Evolutionary conservation across 2,797 vertebrate genomes (phyloP), one percentile per base, ranked within the genome.

Genomic region (Acrossocheilus wenchowensis): DNA sequence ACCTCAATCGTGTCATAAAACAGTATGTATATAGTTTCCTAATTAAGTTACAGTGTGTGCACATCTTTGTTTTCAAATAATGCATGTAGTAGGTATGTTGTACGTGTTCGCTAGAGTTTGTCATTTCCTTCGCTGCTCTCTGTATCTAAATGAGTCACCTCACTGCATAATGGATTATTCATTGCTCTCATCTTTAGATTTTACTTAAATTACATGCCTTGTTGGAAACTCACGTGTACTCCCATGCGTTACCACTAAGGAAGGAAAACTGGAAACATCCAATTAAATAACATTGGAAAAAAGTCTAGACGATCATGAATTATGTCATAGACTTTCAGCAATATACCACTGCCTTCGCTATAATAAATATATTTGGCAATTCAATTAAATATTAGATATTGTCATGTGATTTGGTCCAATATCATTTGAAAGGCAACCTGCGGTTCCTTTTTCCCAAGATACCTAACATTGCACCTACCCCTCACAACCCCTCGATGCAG

Each of bases 91-190:
- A 57, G 1, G 17, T 21, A 45, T 45, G 23, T 30, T 48, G 7
- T 50, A 54, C 41, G 36, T 41, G 36, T 41, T 60, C 15, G 12
- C 21, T 26, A 10, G 21, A n/a, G 12, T 41, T 60, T 41, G 23
- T 4, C 2, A 41, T 60, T 41, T 60, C 21, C 23, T 41, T 41
- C 9, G 21, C n/a, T 78, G 52, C 78, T 30, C 43, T 1, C 39
- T 79, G 78, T 62, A 45, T 64, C 39, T 79, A 8, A 79, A 43
- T 43, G 34, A 64, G 39, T 64, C 78, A 79, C 17, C 39, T 62
- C 36, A 26, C 0, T 79, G 14, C 14, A 62, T 4, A 15, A 15
- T n/a, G 11, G 7, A 39, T n/a, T 39, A 36, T 60, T 60, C 7
- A 60, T 5, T 62, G 23, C 23, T 17, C 12, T 78, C 77, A 43